Conservation (phyloP, 2,797 vertebrate species). For the Macroramphosus scolopax region DNA sequence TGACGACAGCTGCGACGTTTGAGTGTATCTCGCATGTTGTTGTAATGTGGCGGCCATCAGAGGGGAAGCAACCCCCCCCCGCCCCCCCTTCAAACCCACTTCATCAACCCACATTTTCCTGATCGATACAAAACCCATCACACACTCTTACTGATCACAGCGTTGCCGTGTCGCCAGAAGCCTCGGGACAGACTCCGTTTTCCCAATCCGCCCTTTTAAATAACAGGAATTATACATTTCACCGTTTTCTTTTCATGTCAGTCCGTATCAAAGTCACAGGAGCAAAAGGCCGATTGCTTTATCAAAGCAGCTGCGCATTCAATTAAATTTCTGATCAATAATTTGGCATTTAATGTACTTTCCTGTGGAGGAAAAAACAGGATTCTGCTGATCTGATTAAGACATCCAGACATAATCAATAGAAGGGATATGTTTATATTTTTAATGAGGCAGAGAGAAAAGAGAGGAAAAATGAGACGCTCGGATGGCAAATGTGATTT, state of each 20-base stretch:
- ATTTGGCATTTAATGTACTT: conserved; percentile 73
- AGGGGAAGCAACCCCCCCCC: conserved; percentile 18
- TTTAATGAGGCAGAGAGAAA: conserved; percentile 59
- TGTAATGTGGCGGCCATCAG: conserved; percentile 44
- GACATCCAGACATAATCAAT: conserved; percentile 79
- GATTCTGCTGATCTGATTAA: conserved; percentile 72
- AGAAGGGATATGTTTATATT: conserved; percentile 72
- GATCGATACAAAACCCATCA: conserved; percentile 79
- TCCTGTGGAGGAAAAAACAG: conserved; percentile 53
- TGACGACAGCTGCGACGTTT: conserved; percentile 20
- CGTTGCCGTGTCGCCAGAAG: conserved; percentile 68
- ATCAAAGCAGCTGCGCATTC: conserved; percentile 57
- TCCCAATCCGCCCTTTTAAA: conserved; percentile 62
- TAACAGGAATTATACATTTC: conserved; percentile 63
- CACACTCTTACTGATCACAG: conserved; percentile 72
- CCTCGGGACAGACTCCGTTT: conserved; percentile 66
- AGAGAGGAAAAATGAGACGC: conserved; percentile 17
- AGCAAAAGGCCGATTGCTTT: conserved; percentile 57
- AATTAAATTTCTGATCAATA: conserved; percentile 74
- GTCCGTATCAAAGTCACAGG: conserved; percentile 67
- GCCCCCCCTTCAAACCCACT: conserved; percentile 36
- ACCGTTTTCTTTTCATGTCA: conserved; percentile 71
- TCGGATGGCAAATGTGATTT: conserved; percentile 41
- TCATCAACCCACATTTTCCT: conserved; percentile 77
- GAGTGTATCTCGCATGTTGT: conserved; percentile 41